Conservation (phyloP, 2,113 vertebrate genomes). For the Riparia riparia region DNA sequence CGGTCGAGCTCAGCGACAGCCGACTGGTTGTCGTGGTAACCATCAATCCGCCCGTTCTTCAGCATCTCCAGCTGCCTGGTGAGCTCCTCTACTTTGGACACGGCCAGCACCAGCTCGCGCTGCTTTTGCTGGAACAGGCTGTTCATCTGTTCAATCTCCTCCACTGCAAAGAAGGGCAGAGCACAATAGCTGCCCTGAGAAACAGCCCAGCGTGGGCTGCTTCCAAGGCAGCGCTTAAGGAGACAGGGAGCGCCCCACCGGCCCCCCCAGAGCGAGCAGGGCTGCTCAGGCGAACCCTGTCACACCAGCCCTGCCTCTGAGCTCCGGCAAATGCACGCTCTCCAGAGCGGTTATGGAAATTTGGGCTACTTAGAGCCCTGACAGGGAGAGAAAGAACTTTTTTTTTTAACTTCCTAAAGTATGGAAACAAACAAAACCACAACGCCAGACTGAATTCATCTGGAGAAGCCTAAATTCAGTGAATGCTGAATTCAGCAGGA, state of each 20-base stretch:
- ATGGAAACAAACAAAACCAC: slow-evolving; percentile 12
- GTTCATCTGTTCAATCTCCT: slow-evolving; percentile 99
- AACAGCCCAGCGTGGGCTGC: slow-evolving; percentile 39
- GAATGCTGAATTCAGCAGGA: background rate
- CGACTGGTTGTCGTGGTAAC: slow-evolving; percentile 88
- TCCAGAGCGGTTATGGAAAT: background rate
- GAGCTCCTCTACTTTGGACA: slow-evolving; percentile 94
- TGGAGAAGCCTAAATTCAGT: background rate
- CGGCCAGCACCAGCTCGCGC: slow-evolving; percentile 90
- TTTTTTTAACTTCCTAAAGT: background rate
- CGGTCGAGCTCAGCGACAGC: slow-evolving; percentile 93
- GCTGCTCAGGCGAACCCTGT: background rate
- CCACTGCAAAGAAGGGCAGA: slow-evolving; percentile 80
- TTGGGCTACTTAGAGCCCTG: background rate
- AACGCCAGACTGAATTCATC: background rate
- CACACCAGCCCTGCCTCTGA: background rate
- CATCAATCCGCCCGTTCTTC: slow-evolving; percentile 91
- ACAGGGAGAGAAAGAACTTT: background rate
- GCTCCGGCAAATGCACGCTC: background rate
- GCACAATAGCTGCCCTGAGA: slow-evolving; percentile 65
- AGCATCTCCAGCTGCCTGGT: slow-evolving; percentile 94
- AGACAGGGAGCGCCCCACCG: background rate
- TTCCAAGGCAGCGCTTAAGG: slow-evolving; percentile 23
- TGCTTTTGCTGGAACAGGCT: slow-evolving; percentile 97
- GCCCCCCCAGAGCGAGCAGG: background rate